Base-by-base conservation (phyloP, 2,113 vertebrate genomes). In the Pangasianodon gigas region DNA sequence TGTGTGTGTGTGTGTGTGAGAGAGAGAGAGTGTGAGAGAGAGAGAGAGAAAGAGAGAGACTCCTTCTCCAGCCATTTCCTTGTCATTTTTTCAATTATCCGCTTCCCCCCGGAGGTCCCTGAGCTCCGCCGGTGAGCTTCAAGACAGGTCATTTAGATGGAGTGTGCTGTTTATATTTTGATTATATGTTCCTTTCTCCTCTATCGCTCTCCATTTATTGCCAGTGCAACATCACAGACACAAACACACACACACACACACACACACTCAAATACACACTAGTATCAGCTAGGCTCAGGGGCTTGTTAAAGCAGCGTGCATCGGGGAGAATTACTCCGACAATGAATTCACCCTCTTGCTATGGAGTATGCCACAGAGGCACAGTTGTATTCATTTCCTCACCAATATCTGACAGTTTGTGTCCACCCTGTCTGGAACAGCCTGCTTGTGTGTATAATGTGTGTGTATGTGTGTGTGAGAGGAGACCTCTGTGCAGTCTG, bases 41-140 rank as follows among this genome's bases (percentile, higher is more conserved):
- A 48, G 92, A 89, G 90, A 90, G 87, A 80, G 87, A 92, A 93
- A 92, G 93, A 92, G 91, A 84, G 89, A 89, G 92, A 90, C 86
- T 93, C 86, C 90, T 93, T 91, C 93, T 95, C 91, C 87, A 93
- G 91, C 91, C 84, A 91, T 93, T 94, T 94, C 92, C 93, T 94
- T 96, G 96, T 96, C 96, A 95, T 96, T 95, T 96, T 96, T 96
- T 96, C 95, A 96, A 95, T 96, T 96, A 96, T 95, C 95, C 92
- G 84, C 85, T 84, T 44, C 82, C 82, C 79, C 58, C 67, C 86
- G 83, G 60, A 79, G 67, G 69, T 94, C 94, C 93, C 94, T 91
- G 91, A 90, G 89, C 92, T 56, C 89, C 92, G 91, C 92, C 92
- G 83, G 80, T 92, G 93, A 94, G 94, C 93, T 92, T 91, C 65